Conservation (phyloP, 2,113 vertebrate species). For the Procavia capensis region DNA sequence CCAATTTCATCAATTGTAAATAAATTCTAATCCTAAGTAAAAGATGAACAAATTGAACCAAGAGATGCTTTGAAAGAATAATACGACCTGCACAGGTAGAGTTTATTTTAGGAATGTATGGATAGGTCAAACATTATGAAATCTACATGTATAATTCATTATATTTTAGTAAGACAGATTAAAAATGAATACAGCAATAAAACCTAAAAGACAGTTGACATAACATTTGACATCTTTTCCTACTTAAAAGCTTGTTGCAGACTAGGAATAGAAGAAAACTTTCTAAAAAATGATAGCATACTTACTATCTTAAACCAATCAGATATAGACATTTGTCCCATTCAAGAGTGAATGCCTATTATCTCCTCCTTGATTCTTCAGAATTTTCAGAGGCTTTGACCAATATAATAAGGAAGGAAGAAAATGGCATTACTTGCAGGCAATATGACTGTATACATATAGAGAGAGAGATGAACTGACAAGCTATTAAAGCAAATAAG, state of each 20-base stretch:
- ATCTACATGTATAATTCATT: background rate
- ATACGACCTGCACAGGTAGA: background rate
- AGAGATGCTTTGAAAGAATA: background rate
- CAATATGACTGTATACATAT: background rate
- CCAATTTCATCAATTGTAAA: background rate
- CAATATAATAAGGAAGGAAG: background rate
- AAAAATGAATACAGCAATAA: background rate
- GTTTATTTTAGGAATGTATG: conserved; percentile 16
- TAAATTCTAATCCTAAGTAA: conserved; percentile 42
- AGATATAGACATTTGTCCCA: background rate
- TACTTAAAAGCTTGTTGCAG: background rate
- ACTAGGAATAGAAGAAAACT: background rate
- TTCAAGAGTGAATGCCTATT: background rate
- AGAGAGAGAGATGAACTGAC: conserved; percentile 36
- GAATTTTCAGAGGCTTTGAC: conserved; percentile 28
- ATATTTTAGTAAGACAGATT: background rate
- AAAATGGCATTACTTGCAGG: background rate
- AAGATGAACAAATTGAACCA: background rate
- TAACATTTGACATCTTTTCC: background rate
- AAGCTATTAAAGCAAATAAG: conserved; percentile 17
- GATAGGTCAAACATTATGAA: background rate
- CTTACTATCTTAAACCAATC: background rate
- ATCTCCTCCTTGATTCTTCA: background rate
- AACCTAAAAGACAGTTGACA: background rate
- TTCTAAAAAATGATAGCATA: background rate